A percentile compares a stretch with the other conserved stretches of the same genome.
These are phyloP conservation scores for Stegana nigrithorax DNA, from an alignment of 2,888 invertebrate species.

Conservation along the genomic window DNA sequence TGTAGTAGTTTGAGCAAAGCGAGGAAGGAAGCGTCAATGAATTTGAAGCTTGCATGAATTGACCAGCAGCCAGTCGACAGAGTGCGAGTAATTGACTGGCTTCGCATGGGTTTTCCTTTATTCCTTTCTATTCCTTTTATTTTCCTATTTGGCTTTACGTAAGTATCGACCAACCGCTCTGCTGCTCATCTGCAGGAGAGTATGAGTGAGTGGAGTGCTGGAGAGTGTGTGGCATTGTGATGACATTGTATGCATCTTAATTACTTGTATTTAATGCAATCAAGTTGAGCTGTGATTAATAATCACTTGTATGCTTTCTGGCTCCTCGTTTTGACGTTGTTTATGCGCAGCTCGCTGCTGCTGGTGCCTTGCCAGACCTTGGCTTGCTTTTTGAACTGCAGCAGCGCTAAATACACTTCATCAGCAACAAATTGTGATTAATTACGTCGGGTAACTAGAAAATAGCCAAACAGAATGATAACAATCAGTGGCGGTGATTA, in stretches of 20 bases:
- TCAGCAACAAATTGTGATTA: constrained; percentile 44
- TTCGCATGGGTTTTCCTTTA: not conserved
- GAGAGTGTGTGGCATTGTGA: not conserved
- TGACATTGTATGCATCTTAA: constrained; percentile 22
- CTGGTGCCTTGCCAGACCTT: too few relatives aligned
- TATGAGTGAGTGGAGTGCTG: too few relatives aligned
- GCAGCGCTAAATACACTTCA: constrained; percentile 17
- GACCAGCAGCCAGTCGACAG: not conserved
- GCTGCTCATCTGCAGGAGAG: too few relatives aligned
- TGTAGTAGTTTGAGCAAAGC: too few relatives aligned
- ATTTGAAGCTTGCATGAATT: too few relatives aligned
- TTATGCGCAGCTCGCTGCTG: not conserved
- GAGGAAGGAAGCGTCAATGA: too few relatives aligned
- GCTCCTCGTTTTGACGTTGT: not conserved
- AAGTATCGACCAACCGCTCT: too few relatives aligned
- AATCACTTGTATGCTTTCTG: constrained; percentile 13
- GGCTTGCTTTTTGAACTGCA: not conserved
- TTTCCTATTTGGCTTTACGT: not conserved
- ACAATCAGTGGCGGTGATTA: constrained; percentile 38
- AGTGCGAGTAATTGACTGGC: constrained; percentile 11
- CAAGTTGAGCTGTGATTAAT: constrained; percentile 18
- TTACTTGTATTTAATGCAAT: constrained; percentile 20
- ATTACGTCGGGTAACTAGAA: constrained; percentile 40
- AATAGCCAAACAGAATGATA: constrained; percentile 33
- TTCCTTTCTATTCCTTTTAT: not conserved